These are phyloP conservation scores for Sebastolobus altivelis DNA, from an alignment of 2,797 vertebrate genomes.

Conservation along the genomic window DNA sequence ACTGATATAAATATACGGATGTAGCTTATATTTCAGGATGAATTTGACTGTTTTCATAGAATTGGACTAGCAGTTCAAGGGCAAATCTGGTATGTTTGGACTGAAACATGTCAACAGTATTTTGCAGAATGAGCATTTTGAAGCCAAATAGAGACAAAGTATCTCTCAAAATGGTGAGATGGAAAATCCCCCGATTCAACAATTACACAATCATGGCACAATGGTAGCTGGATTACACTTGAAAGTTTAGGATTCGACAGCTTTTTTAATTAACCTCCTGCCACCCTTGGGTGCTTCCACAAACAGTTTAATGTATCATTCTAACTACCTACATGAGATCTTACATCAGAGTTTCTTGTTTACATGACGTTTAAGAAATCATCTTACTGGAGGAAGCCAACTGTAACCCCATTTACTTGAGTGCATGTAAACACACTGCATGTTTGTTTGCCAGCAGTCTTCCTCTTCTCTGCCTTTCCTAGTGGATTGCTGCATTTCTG, in stretches of 20 bases:
- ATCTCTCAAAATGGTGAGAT: background rate
- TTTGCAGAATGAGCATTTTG: background rate
- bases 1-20: constrained; percentile 1
- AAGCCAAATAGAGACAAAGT: background rate
- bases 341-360: too few species aligned
- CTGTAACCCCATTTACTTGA: too few species aligned
- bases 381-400: too few species aligned
- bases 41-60: background rate
- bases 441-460: too few species aligned
- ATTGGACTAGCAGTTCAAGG: background rate
- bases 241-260: background rate
- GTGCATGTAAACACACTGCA: too few species aligned
- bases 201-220: too few species aligned
- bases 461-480: too few species aligned
- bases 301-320: background rate
- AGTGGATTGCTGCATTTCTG: too few species aligned
- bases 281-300: background rate
- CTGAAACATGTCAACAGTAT: background rate
- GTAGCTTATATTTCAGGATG: constrained; percentile 2
- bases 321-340: background rate
- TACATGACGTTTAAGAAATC: too few species aligned
- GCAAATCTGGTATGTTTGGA: background rate
- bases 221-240: background rate
- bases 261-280: background rate
- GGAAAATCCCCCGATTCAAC: background rate